phyloP scores from a whole-genome alignment of 1,140 invertebrate species.

The Andrena cerasifolii region DNA sequence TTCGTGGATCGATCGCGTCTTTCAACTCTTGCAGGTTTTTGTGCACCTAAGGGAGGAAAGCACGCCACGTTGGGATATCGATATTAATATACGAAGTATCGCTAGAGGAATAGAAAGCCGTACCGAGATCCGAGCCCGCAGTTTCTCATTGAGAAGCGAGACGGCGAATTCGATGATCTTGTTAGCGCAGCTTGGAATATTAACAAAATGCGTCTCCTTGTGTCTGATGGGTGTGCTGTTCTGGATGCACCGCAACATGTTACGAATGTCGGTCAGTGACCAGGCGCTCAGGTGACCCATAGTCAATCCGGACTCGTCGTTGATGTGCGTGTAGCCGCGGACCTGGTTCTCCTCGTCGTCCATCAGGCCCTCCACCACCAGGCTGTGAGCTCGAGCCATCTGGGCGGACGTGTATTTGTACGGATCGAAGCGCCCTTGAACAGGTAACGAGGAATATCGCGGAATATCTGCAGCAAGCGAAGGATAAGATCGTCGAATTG shows the following conservation, averaged over 20 bases:
- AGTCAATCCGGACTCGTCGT: conserved; percentile 91
- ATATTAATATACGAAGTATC: not conserved
- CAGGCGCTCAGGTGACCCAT: conserved; percentile 92
- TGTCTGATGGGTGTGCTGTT: conserved; percentile 94
- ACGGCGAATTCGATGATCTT: conserved; percentile 91
- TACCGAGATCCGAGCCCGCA: conserved; percentile 89
- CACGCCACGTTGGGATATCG: not conserved
- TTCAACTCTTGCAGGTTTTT: conserved; percentile 87
- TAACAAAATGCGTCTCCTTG: conserved; percentile 92
- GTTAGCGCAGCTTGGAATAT: conserved; percentile 89
- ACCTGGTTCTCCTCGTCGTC: conserved; percentile 92
- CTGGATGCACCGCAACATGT: conserved; percentile 90
- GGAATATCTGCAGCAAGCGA: not conserved
- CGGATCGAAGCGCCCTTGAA: conserved; percentile 87
- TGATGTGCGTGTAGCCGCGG: conserved; percentile 90
- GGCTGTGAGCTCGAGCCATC: conserved; percentile 89
- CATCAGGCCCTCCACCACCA: conserved; percentile 89
- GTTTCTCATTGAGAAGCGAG: conserved; percentile 90
- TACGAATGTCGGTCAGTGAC: conserved; percentile 90
- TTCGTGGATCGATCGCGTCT: conserved; percentile 87
- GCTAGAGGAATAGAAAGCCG: not conserved
- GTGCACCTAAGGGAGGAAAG: conserved; percentile 84
- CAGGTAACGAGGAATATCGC: not conserved
- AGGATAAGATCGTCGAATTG: conserved; percentile 16
- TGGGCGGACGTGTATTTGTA: conserved; percentile 88